These are phyloP conservation scores for Macaria notata DNA, from an alignment of 2,888 invertebrate species.

Conservation along the genomic window DNA sequence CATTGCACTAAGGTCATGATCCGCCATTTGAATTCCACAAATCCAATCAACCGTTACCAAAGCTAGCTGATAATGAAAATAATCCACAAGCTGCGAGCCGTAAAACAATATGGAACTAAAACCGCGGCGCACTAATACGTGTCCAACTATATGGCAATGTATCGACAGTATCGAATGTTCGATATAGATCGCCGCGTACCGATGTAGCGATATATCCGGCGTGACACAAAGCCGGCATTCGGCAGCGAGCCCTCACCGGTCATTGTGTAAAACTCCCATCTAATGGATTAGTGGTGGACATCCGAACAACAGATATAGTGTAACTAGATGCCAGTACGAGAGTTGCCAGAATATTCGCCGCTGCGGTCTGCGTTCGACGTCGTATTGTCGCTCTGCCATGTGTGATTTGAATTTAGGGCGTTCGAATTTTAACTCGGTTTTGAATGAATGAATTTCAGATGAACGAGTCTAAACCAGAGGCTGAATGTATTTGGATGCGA, in stretches of 20 bases:
- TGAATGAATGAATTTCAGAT: slow-evolving; percentile 24
- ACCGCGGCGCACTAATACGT: slow-evolving; percentile 14
- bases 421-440: slow-evolving; percentile 24
- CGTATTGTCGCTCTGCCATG: slow-evolving; percentile 25
- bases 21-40: slow-evolving; percentile 5
- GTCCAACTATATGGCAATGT: background rate
- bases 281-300: slow-evolving; percentile 72
- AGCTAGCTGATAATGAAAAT: slow-evolving; percentile 21
- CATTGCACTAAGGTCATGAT: background rate
- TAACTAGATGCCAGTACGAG: slow-evolving; percentile 16
- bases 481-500: slow-evolving; percentile 11
- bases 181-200: background rate
- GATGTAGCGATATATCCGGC: slow-evolving; percentile 16
- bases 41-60: slow-evolving; percentile 7
- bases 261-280: slow-evolving; percentile 70
- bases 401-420: slow-evolving; percentile 25
- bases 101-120: slow-evolving; percentile 29
- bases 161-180: background rate
- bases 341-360: slow-evolving; percentile 19
- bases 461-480: slow-evolving; percentile 3
- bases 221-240: slow-evolving; percentile 37
- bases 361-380: slow-evolving; percentile 24
- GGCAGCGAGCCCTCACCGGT: slow-evolving; percentile 41
- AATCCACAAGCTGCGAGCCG: slow-evolving; percentile 21
- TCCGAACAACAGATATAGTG: slow-evolving; percentile 21